These are phyloP conservation scores for Propithecus coquereli DNA, from an alignment of 2,113 vertebrate genomes.

Conservation along the genomic window DNA sequence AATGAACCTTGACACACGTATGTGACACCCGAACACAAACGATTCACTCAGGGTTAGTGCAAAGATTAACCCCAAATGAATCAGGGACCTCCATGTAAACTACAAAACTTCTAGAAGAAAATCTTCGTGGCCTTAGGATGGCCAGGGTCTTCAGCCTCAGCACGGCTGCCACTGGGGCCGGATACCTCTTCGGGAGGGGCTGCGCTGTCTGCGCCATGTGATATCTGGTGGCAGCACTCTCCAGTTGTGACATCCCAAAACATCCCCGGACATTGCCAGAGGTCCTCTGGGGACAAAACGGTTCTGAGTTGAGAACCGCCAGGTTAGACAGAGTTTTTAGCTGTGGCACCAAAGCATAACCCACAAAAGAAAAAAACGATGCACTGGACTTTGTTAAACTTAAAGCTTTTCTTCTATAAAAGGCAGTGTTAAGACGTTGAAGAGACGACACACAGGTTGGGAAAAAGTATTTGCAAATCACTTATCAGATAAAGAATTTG, in stretches of 20 bases:
- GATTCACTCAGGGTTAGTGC: too few relatives aligned
- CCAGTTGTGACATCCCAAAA: background rate
- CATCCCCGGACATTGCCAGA: background rate
- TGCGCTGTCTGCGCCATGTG: fast-evolving
- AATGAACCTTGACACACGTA: background rate
- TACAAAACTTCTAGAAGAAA: background rate
- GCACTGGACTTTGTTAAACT: background rate
- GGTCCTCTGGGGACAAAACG: fast-evolving
- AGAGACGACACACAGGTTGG: background rate
- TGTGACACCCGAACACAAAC: background rate
- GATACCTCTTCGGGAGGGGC: fast-evolving
- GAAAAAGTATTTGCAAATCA: background rate
- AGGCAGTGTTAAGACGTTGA: too few relatives aligned
- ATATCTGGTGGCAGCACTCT: fast-evolving
- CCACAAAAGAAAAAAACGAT: background rate
- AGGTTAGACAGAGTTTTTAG: background rate
- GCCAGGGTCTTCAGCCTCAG: background rate
- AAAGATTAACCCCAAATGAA: background rate
- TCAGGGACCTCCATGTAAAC: fast-evolving
- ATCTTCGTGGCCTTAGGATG: background rate
- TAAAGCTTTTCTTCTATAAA: background rate
- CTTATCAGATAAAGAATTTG: background rate
- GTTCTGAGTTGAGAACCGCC: background rate
- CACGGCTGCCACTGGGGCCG: background rate
- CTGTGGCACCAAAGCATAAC: background rate